Conservation (phyloP, 2,888 invertebrate species). For the Hemistola chrysoprasaria region DNA sequence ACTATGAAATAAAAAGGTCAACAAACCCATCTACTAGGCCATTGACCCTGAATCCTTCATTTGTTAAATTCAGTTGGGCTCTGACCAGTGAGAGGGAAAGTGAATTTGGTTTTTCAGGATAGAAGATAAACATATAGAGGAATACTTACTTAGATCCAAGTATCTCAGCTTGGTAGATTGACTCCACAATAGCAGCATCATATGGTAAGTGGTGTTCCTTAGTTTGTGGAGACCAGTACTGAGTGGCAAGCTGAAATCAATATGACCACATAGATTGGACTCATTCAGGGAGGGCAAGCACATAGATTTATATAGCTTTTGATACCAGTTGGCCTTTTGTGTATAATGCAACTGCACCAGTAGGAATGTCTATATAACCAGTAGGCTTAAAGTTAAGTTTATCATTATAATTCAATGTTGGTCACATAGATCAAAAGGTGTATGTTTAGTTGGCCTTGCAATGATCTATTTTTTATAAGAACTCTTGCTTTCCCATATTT, state of each 20-base stretch:
- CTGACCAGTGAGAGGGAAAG: constrained; percentile 44
- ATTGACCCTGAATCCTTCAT: constrained; percentile 62
- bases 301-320: constrained; percentile 58
- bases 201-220: constrained; percentile 87
- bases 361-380: background rate
- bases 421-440: too few relatives aligned
- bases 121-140: constrained; percentile 6
- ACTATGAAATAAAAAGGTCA: constrained; percentile 66
- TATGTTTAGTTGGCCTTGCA: too few relatives aligned
- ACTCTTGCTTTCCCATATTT: too few relatives aligned
- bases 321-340: constrained; percentile 66
- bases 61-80: constrained; percentile 71
- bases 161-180: constrained; percentile 94
- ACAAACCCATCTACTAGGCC: constrained; percentile 63
- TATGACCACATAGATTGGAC: constrained; percentile 63
- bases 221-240: constrained; percentile 96
- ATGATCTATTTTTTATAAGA: too few relatives aligned
- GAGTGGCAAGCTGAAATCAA: constrained; percentile 89
- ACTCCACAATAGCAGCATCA: constrained; percentile 91
- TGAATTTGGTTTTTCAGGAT: constrained; percentile 16
- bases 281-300: constrained; percentile 70
- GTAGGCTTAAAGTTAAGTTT: too few relatives aligned
- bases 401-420: too few relatives aligned
- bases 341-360: constrained; percentile 2
- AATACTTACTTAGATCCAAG: constrained; percentile 87